A percentile compares a stretch with the other conserved stretches of the same genome.
Conservation (phyloP, 2,113 vertebrate species). For the Ondatra zibethicus region DNA sequence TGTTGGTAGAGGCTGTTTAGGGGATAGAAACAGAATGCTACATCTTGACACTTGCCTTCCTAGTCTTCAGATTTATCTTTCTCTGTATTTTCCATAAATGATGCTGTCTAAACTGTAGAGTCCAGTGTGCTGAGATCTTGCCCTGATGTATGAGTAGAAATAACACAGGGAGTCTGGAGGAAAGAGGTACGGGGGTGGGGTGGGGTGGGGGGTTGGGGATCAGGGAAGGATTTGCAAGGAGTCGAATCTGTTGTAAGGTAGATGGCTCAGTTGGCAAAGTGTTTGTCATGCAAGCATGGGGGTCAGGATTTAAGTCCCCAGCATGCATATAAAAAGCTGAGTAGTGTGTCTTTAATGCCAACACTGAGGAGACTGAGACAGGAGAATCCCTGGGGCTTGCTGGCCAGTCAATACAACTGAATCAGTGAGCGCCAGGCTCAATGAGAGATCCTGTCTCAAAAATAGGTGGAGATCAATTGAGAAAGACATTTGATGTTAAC, state of each 20-base stretch:
- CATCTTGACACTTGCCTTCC: neutral
- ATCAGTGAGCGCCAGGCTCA: neutral
- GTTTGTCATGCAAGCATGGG: neutral
- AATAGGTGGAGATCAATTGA: neutral
- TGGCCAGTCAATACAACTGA: neutral
- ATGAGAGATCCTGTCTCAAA: neutral
- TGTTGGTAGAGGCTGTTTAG: too few species aligned
- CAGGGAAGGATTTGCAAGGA: neutral
- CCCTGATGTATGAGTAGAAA: neutral
- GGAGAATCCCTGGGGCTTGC: neutral
- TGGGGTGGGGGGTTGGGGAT: too few species aligned
- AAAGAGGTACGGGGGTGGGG: neutral
- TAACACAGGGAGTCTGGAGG: neutral
- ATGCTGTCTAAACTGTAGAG: neutral
- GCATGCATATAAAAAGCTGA: neutral
- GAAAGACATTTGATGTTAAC: neutral
- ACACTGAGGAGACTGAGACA: neutral
- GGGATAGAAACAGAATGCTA: neutral
- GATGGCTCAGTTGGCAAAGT: neutral
- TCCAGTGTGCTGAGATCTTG: neutral
- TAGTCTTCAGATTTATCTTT: neutral
- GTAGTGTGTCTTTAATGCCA: neutral
- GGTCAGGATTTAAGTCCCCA: neutral
- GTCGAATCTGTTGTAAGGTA: neutral
- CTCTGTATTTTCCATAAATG: neutral